phyloP scores from a whole-genome alignment of 1,140 invertebrate species.

The Thereuonema tuberculata region DNA sequence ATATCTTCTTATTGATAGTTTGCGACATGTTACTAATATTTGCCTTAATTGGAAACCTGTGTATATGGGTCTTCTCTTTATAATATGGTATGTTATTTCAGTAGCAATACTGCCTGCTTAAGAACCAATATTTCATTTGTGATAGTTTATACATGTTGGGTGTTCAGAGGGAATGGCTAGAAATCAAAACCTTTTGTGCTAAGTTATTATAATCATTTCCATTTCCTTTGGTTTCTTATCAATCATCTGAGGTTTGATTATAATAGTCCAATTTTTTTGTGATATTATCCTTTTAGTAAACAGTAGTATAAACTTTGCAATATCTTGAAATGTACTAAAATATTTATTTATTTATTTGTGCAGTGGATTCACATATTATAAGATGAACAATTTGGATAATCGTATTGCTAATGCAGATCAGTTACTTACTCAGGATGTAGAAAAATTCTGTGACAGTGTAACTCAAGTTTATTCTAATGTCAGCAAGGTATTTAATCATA shows the following conservation, averaged over 20 bases:
- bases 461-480: constrained; percentile 93
- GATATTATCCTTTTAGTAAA: not conserved
- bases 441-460: constrained; percentile 91
- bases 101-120: no score
- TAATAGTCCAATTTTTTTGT: constrained; percentile 7
- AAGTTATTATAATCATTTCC: not conserved
- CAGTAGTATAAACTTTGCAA: not conserved
- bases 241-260: not conserved
- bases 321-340: constrained; percentile 2
- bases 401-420: constrained; percentile 93
- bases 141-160: no score
- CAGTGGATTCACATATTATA: constrained; percentile 91
- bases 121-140: no score
- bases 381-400: constrained; percentile 90
- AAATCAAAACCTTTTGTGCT: no score
- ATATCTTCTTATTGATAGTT: no score
- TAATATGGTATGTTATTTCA: no score
- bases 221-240: not conserved
- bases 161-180: no score
- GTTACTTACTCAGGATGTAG: constrained; percentile 87
- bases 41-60: no score
- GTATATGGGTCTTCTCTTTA: no score
- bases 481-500: constrained; percentile 52
- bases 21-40: no score
- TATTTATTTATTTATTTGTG: no score